Evolutionary conservation across 37 sponge, comb jelly and placozoan species (phyloP).

Genomic region (Lycopodina hypogea): DNA sequence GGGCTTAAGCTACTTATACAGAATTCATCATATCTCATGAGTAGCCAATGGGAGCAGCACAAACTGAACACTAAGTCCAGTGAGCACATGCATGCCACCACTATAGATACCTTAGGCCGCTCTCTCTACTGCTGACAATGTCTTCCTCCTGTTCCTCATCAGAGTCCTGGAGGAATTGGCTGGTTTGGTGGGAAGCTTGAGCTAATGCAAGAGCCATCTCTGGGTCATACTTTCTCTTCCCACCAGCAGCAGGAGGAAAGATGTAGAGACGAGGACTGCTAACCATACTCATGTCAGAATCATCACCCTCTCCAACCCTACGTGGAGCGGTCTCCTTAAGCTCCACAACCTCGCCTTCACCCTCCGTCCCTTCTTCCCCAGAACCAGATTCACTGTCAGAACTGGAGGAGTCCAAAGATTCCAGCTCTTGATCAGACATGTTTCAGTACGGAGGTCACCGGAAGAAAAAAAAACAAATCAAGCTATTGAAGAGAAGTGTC

Average conservation of each 20-base stretch:
- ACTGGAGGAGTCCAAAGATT: background rate
- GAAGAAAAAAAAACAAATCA: too few relatives aligned
- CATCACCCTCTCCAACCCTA: background rate
- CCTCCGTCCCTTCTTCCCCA: background rate
- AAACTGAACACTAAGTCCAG: too few relatives aligned
- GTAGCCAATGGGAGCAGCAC: too few relatives aligned
- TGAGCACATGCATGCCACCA: too few relatives aligned
- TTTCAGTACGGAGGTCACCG: background rate
- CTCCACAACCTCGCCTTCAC: background rate
- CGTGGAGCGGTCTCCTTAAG: background rate
- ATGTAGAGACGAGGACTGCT: background rate
- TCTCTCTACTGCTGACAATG: background rate
- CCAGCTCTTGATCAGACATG: background rate
- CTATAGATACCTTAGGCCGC: background rate
- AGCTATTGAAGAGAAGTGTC: too few relatives aligned
- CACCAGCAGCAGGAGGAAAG: background rate
- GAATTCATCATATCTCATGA: too few relatives aligned
- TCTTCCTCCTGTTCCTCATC: constrained; percentile 11
- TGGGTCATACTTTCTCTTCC: background rate
- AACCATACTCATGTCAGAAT: background rate
- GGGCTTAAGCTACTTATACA: too few relatives aligned
- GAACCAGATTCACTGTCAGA: constrained; percentile 4
- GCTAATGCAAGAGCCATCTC: constrained; percentile 10
- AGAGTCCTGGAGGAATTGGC: constrained; percentile 1
- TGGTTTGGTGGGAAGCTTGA: background rate